Percentiles rank a stretch among this genome's conserved stretches.
Conservation (phyloP, 2,888 invertebrate species). For the Trichacis sp. region DNA sequence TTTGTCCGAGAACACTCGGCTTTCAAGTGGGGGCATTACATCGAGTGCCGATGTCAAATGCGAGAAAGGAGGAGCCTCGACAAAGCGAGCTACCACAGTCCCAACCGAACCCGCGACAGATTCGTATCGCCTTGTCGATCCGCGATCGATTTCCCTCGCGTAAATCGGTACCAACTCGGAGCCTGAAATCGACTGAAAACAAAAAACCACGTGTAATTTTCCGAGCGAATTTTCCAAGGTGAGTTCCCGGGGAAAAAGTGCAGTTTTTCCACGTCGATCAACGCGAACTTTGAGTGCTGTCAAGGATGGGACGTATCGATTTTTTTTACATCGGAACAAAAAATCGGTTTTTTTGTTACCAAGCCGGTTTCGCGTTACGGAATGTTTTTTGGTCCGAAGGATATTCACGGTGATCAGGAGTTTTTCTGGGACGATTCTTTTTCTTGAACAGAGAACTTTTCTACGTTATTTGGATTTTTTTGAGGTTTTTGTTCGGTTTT, state of each 20-base stretch:
- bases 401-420: too few relatives aligned
- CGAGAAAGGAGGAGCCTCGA: conserved; percentile 47
- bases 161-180: conserved; percentile 9
- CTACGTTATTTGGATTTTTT: too few relatives aligned
- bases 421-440: too few relatives aligned
- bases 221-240: neutral
- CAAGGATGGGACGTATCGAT: neutral
- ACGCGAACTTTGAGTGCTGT: neutral
- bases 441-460: too few relatives aligned
- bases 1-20: conserved; percentile 30
- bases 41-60: conserved; percentile 26
- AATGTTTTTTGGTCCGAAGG: neutral
- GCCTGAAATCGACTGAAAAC: neutral
- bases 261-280: neutral
- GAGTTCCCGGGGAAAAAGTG: neutral
- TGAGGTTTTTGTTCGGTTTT: too few relatives aligned
- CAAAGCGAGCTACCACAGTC: conserved; percentile 60
- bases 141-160: conserved; percentile 51
- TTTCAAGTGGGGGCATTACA: conserved; percentile 42
- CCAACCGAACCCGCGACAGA: conserved; percentile 67
- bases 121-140: too few relatives aligned
- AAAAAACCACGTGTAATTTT: neutral
- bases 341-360: too few relatives aligned
- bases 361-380: too few relatives aligned
- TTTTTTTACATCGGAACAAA: neutral